Evolutionary conservation across 2,797 vertebrate genomes (phyloP).

Genomic region (Enteromius radiatus): DNA sequence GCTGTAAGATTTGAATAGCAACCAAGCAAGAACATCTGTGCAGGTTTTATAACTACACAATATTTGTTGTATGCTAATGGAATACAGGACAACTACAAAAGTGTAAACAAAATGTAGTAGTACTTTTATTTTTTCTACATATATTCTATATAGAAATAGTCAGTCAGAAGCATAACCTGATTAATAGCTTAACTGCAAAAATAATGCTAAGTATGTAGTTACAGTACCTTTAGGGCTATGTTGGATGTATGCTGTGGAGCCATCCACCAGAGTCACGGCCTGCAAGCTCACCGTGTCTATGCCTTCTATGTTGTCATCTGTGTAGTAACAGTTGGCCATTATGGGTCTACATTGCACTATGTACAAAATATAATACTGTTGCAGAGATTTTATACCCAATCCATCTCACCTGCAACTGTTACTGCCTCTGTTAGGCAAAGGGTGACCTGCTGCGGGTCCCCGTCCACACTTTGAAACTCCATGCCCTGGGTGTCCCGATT

Average conservation of each 20-base stretch:
- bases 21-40: not conserved
- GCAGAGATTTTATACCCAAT: not conserved
- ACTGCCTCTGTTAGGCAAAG: conserved; percentile 96
- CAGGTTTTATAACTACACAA: not conserved
- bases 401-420: conserved; percentile 88
- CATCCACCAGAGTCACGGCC: conserved; percentile 96
- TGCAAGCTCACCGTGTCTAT: conserved; percentile 98
- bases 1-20: not conserved
- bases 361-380: not conserved
- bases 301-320: conserved; percentile 94
- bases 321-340: conserved; percentile 15
- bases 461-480: conserved; percentile 96
- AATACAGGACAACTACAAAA: not conserved
- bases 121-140: not conserved
- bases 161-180: not conserved
- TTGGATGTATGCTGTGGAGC: conserved; percentile 97
- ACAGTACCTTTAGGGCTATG: conserved; percentile 90
- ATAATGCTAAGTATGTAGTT: not conserved
- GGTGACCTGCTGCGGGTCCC: conserved; percentile 93
- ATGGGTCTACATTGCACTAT: not conserved
- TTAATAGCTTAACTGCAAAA: not conserved
- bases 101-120: too few relatives aligned
- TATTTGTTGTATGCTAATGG: not conserved
- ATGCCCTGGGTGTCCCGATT: conserved; percentile 97
- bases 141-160: not conserved